A percentile compares a stretch with the other conserved stretches of the same genome.
Conservation (phyloP, 2,888 invertebrate species). For the Priocnemis perturbator region DNA sequence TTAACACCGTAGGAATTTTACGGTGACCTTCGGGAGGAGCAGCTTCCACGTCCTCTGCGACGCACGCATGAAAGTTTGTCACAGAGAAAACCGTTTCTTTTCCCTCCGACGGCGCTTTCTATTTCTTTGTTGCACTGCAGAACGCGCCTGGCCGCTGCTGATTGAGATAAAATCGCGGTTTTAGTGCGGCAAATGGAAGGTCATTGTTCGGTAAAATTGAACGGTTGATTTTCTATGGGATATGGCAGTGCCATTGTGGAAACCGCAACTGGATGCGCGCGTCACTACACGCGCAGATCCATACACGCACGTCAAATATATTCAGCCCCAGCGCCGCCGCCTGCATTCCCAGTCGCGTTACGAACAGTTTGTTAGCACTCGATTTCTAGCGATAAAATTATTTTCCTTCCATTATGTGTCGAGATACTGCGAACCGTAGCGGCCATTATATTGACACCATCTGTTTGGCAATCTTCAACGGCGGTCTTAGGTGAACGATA, state of each 20-base stretch:
- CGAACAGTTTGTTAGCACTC: constrained; percentile 39
- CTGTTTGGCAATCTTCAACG: background rate
- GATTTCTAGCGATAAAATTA: constrained; percentile 57
- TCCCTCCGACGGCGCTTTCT: constrained; percentile 14
- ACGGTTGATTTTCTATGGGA: constrained; percentile 62
- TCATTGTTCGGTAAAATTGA: constrained; percentile 59
- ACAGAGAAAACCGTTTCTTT: constrained; percentile 17
- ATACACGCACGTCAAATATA: constrained; percentile 29
- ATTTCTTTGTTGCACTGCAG: constrained; percentile 13
- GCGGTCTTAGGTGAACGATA: too few relatives aligned
- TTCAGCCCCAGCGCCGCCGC: constrained; percentile 37
- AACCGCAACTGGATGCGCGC: constrained; percentile 52
- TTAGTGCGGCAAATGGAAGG: constrained; percentile 50
- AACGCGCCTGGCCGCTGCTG: constrained; percentile 1
- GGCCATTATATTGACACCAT: background rate
- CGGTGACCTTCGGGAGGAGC: constrained; percentile 27
- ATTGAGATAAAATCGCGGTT: constrained; percentile 50
- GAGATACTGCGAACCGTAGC: background rate
- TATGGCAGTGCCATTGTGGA: constrained; percentile 55
- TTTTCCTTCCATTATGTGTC: constrained; percentile 10
- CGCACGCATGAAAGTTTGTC: constrained; percentile 6
- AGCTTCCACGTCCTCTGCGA: constrained; percentile 3
- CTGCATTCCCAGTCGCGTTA: background rate
- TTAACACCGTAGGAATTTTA: constrained; percentile 38
- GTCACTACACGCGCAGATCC: constrained; percentile 11